A percentile compares a stretch with the other conserved stretches of the same genome.
Conservation (phyloP, 2,113 vertebrate species). For the Willisornis vidua region DNA sequence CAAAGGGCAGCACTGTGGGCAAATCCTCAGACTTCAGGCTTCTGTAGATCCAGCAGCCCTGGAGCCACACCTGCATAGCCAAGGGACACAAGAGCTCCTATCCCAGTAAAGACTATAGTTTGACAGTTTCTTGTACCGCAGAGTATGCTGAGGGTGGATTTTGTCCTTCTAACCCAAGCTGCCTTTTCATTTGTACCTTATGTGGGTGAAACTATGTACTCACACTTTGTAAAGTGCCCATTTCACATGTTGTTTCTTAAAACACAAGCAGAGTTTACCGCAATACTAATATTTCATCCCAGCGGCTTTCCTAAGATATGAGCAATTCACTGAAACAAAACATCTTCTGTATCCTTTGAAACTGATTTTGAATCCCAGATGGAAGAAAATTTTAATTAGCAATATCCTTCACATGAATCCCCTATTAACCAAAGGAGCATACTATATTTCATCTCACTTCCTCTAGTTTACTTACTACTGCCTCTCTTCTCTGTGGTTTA, state of each 20-base stretch:
- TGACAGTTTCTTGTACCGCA: neutral
- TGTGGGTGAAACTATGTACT: neutral
- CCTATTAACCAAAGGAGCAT: neutral
- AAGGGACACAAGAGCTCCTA: neutral
- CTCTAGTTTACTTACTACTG: slow-evolving; percentile 37
- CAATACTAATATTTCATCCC: slow-evolving; percentile 16
- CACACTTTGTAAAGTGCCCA: neutral
- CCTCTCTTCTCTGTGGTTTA: slow-evolving; percentile 57
- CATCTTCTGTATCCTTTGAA: slow-evolving; percentile 14
- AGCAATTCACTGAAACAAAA: slow-evolving; percentile 17
- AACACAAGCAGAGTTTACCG: neutral
- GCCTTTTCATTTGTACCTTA: neutral
- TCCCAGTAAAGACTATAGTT: neutral
- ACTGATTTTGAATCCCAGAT: slow-evolving; percentile 19
- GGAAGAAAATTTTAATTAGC: slow-evolving; percentile 36
- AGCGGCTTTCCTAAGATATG: neutral
- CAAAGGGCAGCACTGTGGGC: neutral
- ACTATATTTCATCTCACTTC: slow-evolving; percentile 37
- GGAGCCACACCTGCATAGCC: neutral
- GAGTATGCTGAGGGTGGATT: neutral
- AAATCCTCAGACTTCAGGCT: neutral
- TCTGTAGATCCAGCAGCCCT: neutral
- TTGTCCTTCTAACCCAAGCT: slow-evolving; percentile 1
- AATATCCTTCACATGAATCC: slow-evolving; percentile 28
- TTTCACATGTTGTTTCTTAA: neutral